phyloP scores from a whole-genome alignment of 30 jellyfish, hydroid and myxozoan species.

The Cassiopea andromeda region DNA sequence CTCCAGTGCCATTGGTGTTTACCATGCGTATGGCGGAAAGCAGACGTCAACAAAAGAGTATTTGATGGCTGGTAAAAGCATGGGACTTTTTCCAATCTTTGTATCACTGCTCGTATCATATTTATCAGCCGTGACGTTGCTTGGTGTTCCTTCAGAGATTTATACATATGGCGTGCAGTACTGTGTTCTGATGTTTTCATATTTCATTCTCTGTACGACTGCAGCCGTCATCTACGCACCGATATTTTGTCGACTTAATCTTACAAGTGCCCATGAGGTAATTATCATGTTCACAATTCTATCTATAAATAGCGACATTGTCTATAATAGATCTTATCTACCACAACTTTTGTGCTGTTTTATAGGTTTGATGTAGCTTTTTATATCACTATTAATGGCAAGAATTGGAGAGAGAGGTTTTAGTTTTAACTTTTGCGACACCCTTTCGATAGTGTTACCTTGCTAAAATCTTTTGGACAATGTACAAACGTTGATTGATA shows the following conservation, averaged over 20 bases:
- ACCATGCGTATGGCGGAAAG: constrained; percentile 85
- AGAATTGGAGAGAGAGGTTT: too few relatives aligned
- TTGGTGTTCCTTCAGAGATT: constrained; percentile 94
- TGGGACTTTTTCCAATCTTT: constrained; percentile 86
- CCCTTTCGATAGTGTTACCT: too few relatives aligned
- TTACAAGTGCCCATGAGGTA: constrained; percentile 98
- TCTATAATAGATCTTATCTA: too few relatives aligned
- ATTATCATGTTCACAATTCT: neutral
- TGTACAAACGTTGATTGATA: too few relatives aligned
- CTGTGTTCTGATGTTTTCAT: constrained; percentile 67
- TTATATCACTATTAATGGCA: too few relatives aligned
- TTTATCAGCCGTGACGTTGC: constrained; percentile 89
- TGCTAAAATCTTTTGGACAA: too few relatives aligned
- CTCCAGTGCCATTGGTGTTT: constrained; percentile 87
- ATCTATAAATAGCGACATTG: too few relatives aligned
- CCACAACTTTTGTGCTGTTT: too few relatives aligned
- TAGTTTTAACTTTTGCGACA: too few relatives aligned
- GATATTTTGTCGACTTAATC: constrained; percentile 57
- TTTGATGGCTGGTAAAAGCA: constrained; percentile 87
- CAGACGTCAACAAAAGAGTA: constrained; percentile 81
- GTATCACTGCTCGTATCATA: constrained; percentile 88
- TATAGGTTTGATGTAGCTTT: too few relatives aligned
- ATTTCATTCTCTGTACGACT: constrained; percentile 58
- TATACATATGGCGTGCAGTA: constrained; percentile 92
- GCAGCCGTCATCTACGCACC: constrained; percentile 89